Evolutionary conservation across 2,888 invertebrate species (phyloP), one percentile per base, ranked within the genome.

Genomic region (Adelognathus sp.): DNA sequence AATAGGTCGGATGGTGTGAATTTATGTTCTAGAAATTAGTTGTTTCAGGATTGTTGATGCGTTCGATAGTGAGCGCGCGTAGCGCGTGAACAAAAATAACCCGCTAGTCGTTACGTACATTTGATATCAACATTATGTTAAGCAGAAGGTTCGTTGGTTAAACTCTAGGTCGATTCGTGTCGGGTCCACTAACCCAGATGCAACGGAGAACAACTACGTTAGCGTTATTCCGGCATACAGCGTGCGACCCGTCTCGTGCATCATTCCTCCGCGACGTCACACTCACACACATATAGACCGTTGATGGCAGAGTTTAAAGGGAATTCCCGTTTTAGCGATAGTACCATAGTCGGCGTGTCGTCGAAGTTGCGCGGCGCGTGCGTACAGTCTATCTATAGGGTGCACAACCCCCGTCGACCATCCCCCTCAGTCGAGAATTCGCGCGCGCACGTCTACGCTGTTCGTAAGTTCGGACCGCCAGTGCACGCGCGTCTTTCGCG

Each of bases 401-500:
- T 81, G 74, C 77, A 72, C 50, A 73, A 72, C 78, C 71, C 82
- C 81, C 79, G 71, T 64, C 69, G 63, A 61, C 50, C 74, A 76
- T 67, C 79, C 76, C 75, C 71, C 67, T 67, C 66, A 70, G 60
- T 76, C 58, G 31, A 16, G 63, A 76, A 70, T 80, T 78, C 79
- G 73, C 78, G 74, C 78, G 73, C 79, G 79, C 80, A 80, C 75
- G 50, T 82, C 79, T 79, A 70, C 69, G 73, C 86, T 21, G 85
- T 80, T 82, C 83, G 87, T 81, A 85, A 88, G 86, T 89, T 85
- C 86, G 85, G 84, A 80, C 84, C 84, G 88, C 83, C 90, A 90
- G 91, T 91, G 90, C 87, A 89, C 90, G 90, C 90, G 91, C 90
- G 90, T 88, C 90, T 89, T 88, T 85, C 89, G 90, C 90, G 87